Evolutionary conservation across 2,113 vertebrate genomes (phyloP).

Genomic region (Illadopsis cleaveri): DNA sequence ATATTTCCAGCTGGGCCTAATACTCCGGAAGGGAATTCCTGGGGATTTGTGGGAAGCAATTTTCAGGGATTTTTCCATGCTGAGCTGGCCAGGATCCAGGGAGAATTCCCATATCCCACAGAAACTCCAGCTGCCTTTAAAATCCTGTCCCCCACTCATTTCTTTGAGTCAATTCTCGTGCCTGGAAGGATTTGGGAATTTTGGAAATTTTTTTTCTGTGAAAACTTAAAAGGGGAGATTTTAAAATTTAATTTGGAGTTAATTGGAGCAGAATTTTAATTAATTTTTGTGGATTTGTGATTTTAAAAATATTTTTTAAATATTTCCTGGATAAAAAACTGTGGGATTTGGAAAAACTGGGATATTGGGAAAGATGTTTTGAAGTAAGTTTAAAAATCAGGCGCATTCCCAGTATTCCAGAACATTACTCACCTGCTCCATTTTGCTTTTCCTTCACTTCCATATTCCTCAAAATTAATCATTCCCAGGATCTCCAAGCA

Average conservation of each 20-base stretch:
- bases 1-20: background rate
- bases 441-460: background rate
- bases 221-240: rapidly evolving
- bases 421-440: too few species aligned
- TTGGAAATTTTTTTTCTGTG: background rate
- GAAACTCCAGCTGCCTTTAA: background rate
- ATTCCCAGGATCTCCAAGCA: background rate
- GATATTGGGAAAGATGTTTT: background rate
- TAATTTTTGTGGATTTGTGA: background rate
- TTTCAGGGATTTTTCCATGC: background rate
- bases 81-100: background rate
- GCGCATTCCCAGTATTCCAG: background rate
- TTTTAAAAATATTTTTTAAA: rapidly evolving
- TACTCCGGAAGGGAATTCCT: background rate
- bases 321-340: background rate
- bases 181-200: background rate
- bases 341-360: rapidly evolving
- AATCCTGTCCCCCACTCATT: background rate
- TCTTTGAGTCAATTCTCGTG: background rate
- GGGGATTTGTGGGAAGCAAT: background rate
- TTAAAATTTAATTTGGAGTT: background rate
- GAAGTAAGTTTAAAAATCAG: background rate
- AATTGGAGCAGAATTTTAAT: rapidly evolving
- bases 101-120: background rate
- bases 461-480: rapidly evolving